These are phyloP conservation scores for Hofmannophila pseudospretella DNA, from an alignment of 2,888 invertebrate species.

Conservation along the genomic window DNA sequence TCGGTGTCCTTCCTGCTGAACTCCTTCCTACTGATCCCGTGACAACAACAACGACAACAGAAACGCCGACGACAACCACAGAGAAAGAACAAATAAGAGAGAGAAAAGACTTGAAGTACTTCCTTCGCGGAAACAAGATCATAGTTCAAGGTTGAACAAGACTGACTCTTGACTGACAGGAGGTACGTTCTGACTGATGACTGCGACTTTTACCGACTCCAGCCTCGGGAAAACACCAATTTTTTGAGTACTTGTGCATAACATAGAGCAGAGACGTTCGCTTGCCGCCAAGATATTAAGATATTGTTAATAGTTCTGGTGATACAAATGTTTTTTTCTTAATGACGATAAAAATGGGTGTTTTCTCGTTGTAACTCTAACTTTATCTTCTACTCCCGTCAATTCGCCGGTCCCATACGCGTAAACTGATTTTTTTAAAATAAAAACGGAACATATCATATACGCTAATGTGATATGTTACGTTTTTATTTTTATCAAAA, in stretches of 20 bases:
- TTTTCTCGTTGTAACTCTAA: too few species aligned
- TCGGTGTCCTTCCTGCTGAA: conserved; percentile 63
- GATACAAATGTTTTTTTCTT: too few species aligned
- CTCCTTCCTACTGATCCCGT: conserved; percentile 38
- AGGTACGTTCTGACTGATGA: conserved; percentile 39
- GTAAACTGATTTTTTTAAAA: too few species aligned
- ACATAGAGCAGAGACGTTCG: too few species aligned
- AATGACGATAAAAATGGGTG: too few species aligned
- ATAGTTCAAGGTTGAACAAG: conserved; percentile 62
- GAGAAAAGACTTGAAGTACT: conserved; percentile 62
- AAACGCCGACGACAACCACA: conserved; percentile 35
- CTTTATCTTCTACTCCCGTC: too few species aligned
- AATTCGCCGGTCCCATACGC: too few species aligned
- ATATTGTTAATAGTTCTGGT: too few species aligned
- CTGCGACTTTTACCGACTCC: conserved; percentile 10
- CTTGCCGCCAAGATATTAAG: too few species aligned
- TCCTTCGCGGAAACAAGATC: conserved; percentile 67
- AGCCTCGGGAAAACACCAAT: conserved; percentile 2
- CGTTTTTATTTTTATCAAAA: too few species aligned
- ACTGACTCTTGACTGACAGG: conserved; percentile 50
- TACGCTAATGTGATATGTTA: too few species aligned
- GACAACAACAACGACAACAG: conserved; percentile 23
- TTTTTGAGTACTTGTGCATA: background rate
- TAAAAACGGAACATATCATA: too few species aligned
- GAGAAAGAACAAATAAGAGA: conserved; percentile 45